A percentile compares a stretch with the other conserved stretches of the same genome.
Conservation (phyloP, 2,113 vertebrate species). For the Brevimyrus niger region DNA sequence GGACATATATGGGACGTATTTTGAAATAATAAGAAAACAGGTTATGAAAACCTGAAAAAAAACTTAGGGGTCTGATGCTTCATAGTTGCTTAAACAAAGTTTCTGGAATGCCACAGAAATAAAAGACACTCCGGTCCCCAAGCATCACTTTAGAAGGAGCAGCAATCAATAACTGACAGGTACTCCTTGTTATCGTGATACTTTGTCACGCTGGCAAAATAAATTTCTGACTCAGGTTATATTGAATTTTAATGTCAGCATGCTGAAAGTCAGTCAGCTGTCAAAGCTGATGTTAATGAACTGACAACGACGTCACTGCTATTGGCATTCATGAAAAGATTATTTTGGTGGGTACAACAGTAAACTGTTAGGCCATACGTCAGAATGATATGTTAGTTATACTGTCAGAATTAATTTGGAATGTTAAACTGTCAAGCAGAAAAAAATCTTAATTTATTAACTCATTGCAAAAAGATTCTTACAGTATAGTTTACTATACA, state of each 20-base stretch:
- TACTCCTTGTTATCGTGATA: conserved; percentile 49
- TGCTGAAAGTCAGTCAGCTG: conserved; percentile 48
- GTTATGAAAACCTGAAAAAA: no score
- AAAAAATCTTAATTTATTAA: neutral
- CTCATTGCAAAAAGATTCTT: neutral
- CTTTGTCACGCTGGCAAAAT: conserved; percentile 54
- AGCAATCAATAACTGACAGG: conserved; percentile 69
- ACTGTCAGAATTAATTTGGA: neutral
- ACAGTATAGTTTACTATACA: neutral
- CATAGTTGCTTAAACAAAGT: neutral
- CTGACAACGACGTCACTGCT: conserved; percentile 27
- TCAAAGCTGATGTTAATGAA: conserved; percentile 38
- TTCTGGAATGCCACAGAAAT: neutral
- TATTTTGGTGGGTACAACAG: neutral
- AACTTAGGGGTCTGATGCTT: neutral
- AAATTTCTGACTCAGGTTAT: conserved; percentile 53
- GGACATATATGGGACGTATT: neutral
- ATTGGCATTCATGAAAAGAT: neutral
- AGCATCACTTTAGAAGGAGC: conserved; percentile 45
- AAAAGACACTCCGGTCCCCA: neutral
- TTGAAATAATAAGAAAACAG: neutral
- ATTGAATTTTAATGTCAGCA: conserved; percentile 57
- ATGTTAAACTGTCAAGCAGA: neutral
- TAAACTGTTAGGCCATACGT: neutral
- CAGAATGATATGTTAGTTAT: neutral